phyloP scores from a whole-genome alignment of 2,888 invertebrate genomes.

The Sylvicola cinctus region DNA sequence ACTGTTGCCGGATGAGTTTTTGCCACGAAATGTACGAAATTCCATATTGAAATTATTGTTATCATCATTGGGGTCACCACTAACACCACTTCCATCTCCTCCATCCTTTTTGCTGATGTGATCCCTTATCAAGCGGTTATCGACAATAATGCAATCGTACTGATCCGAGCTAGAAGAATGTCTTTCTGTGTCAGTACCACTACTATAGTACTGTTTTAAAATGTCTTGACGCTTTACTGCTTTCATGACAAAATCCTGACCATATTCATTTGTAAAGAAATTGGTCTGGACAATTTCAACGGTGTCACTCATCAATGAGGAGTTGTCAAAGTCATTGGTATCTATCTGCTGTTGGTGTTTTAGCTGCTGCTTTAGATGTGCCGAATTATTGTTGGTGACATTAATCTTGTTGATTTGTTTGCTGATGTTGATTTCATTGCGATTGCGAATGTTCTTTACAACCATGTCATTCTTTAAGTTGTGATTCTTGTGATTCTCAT shows the following conservation, averaged over 20 bases:
- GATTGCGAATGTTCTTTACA: too few relatives aligned
- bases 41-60: conserved; percentile 27
- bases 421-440: too few relatives aligned
- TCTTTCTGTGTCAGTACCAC: conserved; percentile 39
- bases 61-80: conserved; percentile 24
- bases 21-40: conserved; percentile 23
- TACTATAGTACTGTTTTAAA: conserved; percentile 43
- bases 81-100: conserved; percentile 14
- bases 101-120: conserved; percentile 11
- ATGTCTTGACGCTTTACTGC: conserved; percentile 54
- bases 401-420: not conserved
- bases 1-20: conserved; percentile 14
- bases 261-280: conserved; percentile 38
- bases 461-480: too few relatives aligned
- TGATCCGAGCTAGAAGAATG: conserved; percentile 52
- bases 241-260: conserved; percentile 45
- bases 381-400: conserved; percentile 7
- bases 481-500: not conserved
- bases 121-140: conserved; percentile 37
- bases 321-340: conserved; percentile 15
- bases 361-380: conserved; percentile 18
- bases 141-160: conserved; percentile 65
- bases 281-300: conserved; percentile 17
- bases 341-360: conserved; percentile 8
- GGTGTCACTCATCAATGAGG: conserved; percentile 15